Evolutionary conservation across 2,797 vertebrate genomes (phyloP).

Genomic region (Pseudopleuronectes americanus): DNA sequence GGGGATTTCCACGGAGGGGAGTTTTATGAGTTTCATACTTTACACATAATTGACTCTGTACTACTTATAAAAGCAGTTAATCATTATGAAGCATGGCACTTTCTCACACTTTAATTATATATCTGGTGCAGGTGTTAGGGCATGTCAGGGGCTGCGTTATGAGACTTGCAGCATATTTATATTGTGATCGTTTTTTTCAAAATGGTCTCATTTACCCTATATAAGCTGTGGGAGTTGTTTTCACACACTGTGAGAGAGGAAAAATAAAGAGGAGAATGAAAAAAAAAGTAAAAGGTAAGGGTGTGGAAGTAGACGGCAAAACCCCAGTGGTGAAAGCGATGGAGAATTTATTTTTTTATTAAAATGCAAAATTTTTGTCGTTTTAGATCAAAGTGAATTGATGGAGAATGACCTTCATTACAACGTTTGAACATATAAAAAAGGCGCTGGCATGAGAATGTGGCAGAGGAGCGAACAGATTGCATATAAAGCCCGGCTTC

Average conservation of each 20-base stretch:
- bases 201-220: slow-evolving; percentile 37
- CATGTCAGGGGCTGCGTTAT: slow-evolving; percentile 61
- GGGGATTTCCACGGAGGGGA: slow-evolving; percentile 78
- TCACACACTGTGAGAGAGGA: slow-evolving; percentile 4
- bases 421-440: slow-evolving; percentile 74
- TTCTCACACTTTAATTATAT: slow-evolving; percentile 59
- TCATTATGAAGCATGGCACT: slow-evolving; percentile 55
- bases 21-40: slow-evolving; percentile 71
- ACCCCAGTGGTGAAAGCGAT: slow-evolving; percentile 34
- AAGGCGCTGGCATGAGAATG: slow-evolving; percentile 57
- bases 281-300: slow-evolving; percentile 37
- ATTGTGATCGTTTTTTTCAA: slow-evolving; percentile 23
- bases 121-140: slow-evolving; percentile 57
- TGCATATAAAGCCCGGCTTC: slow-evolving; percentile 76
- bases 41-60: slow-evolving; percentile 66
- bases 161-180: slow-evolving; percentile 27
- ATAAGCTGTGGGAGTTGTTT: slow-evolving; percentile 47
- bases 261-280: slow-evolving; percentile 27
- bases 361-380: slow-evolving; percentile 77
- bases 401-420: slow-evolving; percentile 82
- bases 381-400: slow-evolving; percentile 80
- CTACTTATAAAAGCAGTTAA: slow-evolving; percentile 60
- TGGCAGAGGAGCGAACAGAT: slow-evolving; percentile 75
- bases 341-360: slow-evolving; percentile 63
- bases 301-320: slow-evolving; percentile 16